These are phyloP conservation scores for Sebastes matsubarae DNA, from an alignment of 2,797 vertebrate species.

Conservation along the genomic window DNA sequence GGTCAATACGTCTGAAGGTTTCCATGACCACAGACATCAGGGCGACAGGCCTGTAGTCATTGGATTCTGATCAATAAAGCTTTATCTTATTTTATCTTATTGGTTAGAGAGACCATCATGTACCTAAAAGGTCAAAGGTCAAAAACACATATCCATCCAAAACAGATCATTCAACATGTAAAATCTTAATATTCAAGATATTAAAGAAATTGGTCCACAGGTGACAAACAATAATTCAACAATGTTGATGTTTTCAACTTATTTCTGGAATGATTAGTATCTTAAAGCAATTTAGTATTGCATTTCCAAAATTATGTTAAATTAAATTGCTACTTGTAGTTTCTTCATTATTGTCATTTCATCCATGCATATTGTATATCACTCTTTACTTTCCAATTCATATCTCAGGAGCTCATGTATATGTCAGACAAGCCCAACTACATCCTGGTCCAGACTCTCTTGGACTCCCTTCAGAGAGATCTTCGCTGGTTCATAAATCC, in stretches of 20 bases:
- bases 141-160: background rate
- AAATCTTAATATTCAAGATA: background rate
- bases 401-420: slow-evolving; percentile 63
- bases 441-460: slow-evolving; percentile 66
- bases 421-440: slow-evolving; percentile 75
- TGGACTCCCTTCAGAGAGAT: slow-evolving; percentile 79
- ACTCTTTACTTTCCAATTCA: background rate
- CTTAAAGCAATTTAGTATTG: background rate
- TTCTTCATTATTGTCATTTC: background rate
- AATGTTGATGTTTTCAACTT: background rate
- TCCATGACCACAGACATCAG: background rate
- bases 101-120: background rate
- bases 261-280: background rate
- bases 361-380: background rate
- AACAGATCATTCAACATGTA: too few species aligned
- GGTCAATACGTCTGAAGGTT: too few species aligned
- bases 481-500: slow-evolving; percentile 78
- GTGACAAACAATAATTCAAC: background rate
- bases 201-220: background rate
- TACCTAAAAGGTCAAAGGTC: background rate
- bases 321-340: background rate
- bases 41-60: background rate
- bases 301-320: background rate
- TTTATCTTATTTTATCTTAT: too few species aligned
- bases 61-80: background rate